Base-by-base conservation (phyloP, 2,888 invertebrate genomes). In the Hirtodrosophila trivittata region DNA sequence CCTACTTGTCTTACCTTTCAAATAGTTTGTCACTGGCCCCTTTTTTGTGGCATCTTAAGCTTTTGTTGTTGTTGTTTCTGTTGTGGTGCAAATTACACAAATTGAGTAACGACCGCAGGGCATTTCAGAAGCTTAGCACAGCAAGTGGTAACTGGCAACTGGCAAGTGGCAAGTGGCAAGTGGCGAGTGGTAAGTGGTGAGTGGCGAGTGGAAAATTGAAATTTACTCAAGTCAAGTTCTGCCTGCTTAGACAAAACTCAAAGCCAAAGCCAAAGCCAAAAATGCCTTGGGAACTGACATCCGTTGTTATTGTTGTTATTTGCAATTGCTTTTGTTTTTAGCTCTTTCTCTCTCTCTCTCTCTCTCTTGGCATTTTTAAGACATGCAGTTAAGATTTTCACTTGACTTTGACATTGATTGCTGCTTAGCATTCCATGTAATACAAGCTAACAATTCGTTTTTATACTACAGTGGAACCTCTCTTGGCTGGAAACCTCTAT, bases 91-190 rank as follows among this genome's bases (percentile, higher is more conserved):
- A 73, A 77, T 73, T 73, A 62, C 57, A 62, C 65, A 77, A 75
- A 74, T 75, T 74, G 60, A 68, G 64, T 77, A 55, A 56, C 35
- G 55, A 58, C 67, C 77, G 47, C 77, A 64, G 62, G 60, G 47
- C 42, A 65, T 51, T 66, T 50, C 38, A 37, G 46, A 38, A 60
- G 57, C 60, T 54, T 52, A 43, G 12, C 46, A 41, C 21, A 50
- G 56, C 39, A 57, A 37, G 35, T 52, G 46, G 12, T 38, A 55
- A 55, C 38, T 38, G 33, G 33, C 33, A 52, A 47, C 21, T 28
- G 42, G 41, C 26, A 56, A 18, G 28, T 38, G 37, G 10, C 38
- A 38, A 12, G 49, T 30, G 18, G 18, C 37, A 37, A 35, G 32
- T n/a, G 9, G 38, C 28, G 13, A 7, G 18, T 57, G 26, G 28